Base-by-base conservation (phyloP, 2,797 vertebrate genomes). In the Hipposideros larvatus region DNA sequence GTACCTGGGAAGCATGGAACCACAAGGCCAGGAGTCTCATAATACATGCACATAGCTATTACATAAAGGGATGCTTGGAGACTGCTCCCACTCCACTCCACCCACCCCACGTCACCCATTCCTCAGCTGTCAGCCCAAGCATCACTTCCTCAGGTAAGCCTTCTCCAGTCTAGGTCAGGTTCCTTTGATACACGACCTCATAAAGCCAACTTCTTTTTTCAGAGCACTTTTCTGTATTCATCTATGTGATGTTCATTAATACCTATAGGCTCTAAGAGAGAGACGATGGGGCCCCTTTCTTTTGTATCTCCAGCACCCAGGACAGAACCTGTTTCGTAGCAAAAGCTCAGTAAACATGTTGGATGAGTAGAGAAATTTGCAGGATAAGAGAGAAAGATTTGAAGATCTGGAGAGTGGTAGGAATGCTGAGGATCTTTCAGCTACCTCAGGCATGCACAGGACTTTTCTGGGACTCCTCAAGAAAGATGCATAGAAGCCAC, bases 71-170 rank as follows among this genome's bases (percentile, higher is more conserved):
- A 34, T 22, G n/a, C 28, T 34, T 4, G 18, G 83, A 86, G 61
- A 24, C 41, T 31, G n/a, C 4, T 15, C 5, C 26, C 6, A 1
- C 15, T 7, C 14, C 16, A 26, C 16, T 37, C 37, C 9, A 9
- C 43, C 43, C 43, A 1, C 15, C 13, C 14, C 16, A 26, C 16
- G 5, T 31, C 7, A 14, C 7, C 26, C 0, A 2, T 19, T 34
- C 43, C 59, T 71, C 28, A 37, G 34, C 21, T 86, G 37, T 78
- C 34, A 71, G 84, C 28, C 37, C 37, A 15, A 46, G 70, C 28
- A 51, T 19, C 37, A 22, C 48, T 51, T 68, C 28, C 31, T n/a
- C 18, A 46, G 31, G 19, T 18, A n/a, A 37, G 19, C 26, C 24
- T 46, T 93, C 78, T 88, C 46, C 24, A 34, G 46, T 16, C 46